A percentile compares a stretch with the other conserved stretches of the same genome.
These are phyloP conservation scores for Melanotaenia duboulayi DNA, from an alignment of 2,113 vertebrate genomes.

Conservation along the genomic window DNA sequence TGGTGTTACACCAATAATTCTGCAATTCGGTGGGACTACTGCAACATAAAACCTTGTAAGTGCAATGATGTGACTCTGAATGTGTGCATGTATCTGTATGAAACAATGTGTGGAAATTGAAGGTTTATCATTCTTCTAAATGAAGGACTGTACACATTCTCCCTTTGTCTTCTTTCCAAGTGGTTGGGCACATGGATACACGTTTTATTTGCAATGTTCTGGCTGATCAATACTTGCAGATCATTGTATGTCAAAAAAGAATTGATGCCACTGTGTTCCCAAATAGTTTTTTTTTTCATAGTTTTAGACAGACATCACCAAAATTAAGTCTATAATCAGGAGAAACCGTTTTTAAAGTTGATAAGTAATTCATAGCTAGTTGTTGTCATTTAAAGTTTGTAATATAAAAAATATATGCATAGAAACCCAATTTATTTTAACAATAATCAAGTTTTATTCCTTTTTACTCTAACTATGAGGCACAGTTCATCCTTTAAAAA, in stretches of 20 bases:
- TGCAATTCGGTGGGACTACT: constrained; percentile 95
- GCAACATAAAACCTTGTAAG: constrained; percentile 93
- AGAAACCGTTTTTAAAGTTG: no score
- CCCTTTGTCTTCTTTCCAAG: constrained; percentile 10
- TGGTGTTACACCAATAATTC: constrained; percentile 97
- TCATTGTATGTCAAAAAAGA: constrained; percentile 46
- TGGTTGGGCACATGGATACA: not conserved
- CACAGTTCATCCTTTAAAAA: no score
- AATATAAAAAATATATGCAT: no score
- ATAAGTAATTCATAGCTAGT: no score
- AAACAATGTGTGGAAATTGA: constrained; percentile 19
- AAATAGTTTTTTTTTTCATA: not conserved
- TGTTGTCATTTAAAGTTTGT: no score
- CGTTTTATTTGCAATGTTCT: constrained; percentile 34
- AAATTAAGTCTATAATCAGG: no score
- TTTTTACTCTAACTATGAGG: no score
- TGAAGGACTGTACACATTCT: not conserved
- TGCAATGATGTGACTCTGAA: constrained; percentile 34
- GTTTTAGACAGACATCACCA: no score
- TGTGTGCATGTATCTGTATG: not conserved
- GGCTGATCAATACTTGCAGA: constrained; percentile 42
- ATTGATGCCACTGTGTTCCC: constrained; percentile 18
- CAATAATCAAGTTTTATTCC: no score
- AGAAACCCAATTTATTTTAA: no score
- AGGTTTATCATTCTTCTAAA: constrained; percentile 8